phyloP scores from a whole-genome alignment of 2,113 vertebrate genomes.

The Ciconia maguari region DNA sequence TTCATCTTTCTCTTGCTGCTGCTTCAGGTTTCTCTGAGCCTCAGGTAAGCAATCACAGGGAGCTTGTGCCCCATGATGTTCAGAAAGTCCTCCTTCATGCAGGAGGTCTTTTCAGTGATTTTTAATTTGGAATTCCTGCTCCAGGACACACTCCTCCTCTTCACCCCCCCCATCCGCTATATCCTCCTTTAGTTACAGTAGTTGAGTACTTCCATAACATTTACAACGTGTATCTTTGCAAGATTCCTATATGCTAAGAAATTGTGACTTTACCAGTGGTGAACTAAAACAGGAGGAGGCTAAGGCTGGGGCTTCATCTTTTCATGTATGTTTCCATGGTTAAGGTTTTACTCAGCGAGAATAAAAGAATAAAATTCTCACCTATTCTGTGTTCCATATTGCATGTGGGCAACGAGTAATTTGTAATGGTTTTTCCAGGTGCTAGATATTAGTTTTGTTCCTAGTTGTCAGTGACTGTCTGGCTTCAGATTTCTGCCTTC shows the following conservation, averaged over 20 bases:
- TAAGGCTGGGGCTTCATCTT: neutral
- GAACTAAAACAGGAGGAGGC: neutral
- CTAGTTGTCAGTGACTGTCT: neutral
- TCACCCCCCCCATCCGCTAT: neutral
- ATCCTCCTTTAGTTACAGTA: neutral
- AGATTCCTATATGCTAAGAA: neutral
- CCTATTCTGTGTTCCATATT: neutral
- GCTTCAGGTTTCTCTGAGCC: conserved; percentile 67
- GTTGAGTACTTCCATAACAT: neutral
- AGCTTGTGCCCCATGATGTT: neutral
- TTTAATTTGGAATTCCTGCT: neutral
- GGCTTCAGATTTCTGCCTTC: neutral
- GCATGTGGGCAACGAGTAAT: neutral
- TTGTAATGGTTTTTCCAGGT: neutral
- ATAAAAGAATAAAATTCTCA: neutral
- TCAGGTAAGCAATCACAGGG: conserved; percentile 63
- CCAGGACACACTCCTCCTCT: neutral
- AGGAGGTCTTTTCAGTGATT: neutral
- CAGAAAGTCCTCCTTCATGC: neutral
- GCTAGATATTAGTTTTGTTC: neutral
- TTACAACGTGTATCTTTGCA: neutral
- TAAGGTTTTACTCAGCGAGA: neutral
- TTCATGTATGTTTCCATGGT: neutral
- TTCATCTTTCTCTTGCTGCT: conserved; percentile 74
- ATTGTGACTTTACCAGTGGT: neutral